These are phyloP conservation scores for Calonectris borealis DNA, from an alignment of 2,113 vertebrate species.

Conservation along the genomic window DNA sequence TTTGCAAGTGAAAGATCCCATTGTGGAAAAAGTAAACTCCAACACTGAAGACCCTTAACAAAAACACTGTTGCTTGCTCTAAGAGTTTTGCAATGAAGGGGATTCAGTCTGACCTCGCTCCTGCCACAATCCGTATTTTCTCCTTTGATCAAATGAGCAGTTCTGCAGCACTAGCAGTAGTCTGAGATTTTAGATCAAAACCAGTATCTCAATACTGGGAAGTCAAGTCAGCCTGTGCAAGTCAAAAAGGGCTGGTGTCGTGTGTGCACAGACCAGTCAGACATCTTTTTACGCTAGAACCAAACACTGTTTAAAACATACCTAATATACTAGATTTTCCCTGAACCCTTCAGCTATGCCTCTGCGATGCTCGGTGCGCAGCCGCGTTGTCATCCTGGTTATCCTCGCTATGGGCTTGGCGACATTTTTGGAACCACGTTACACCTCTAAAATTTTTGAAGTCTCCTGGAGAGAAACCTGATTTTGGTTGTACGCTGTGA, in stretches of 20 bases:
- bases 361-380: fast-evolving
- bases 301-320: neutral
- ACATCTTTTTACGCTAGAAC: neutral
- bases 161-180: neutral
- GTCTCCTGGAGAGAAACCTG: neutral
- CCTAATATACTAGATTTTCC: neutral
- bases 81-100: neutral
- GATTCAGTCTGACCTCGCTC: neutral
- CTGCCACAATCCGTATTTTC: neutral
- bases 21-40: neutral
- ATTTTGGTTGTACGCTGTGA: neutral
- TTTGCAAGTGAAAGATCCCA: slow-evolving; percentile 7
- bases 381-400: fast-evolving
- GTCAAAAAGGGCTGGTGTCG: fast-evolving
- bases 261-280: neutral
- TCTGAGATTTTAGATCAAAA: neutral
- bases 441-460: neutral
- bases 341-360: neutral
- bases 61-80: neutral
- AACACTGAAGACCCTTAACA: neutral
- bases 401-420: fast-evolving
- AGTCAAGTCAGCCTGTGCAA: neutral
- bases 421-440: neutral
- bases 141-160: neutral
- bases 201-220: neutral